Evolutionary conservation across 2,113 vertebrate genomes (phyloP).

Genomic region (Phoxinus phoxinus): DNA sequence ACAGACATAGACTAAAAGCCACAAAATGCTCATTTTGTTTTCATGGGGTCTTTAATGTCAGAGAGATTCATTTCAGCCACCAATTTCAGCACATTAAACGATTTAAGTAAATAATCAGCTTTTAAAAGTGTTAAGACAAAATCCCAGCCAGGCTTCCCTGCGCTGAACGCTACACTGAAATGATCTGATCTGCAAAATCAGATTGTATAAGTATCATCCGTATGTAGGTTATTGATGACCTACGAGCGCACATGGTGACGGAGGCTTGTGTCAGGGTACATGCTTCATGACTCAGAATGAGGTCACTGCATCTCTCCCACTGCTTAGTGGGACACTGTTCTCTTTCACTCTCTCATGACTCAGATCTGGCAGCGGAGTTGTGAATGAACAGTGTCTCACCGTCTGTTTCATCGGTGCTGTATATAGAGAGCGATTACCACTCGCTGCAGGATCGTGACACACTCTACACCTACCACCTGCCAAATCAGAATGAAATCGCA

Average conservation of each 20-base stretch:
- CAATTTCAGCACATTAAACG: background rate
- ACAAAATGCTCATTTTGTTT: background rate
- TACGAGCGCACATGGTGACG: background rate
- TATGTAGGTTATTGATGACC: constrained; percentile 31
- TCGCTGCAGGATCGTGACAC: constrained; percentile 55
- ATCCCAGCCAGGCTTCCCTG: background rate
- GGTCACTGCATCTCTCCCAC: constrained; percentile 55
- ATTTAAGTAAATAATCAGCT: constrained; percentile 30
- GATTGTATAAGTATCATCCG: constrained; percentile 21
- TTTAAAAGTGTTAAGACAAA: constrained; percentile 19
- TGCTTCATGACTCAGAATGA: constrained; percentile 57
- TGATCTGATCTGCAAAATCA: constrained; percentile 32
- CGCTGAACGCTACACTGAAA: constrained; percentile 1
- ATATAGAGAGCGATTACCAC: constrained; percentile 50
- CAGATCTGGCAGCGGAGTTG: constrained; percentile 41
- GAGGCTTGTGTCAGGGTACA: constrained; percentile 40
- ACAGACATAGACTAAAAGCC: background rate
- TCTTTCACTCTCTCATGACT: constrained; percentile 46
- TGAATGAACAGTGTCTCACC: constrained; percentile 51
- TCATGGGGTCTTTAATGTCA: background rate
- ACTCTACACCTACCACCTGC: constrained; percentile 49
- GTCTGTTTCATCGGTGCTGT: constrained; percentile 25
- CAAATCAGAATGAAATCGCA: constrained; percentile 19
- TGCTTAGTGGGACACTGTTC: constrained; percentile 39
- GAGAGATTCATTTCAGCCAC: constrained; percentile 14